These are phyloP conservation scores for Prietella phreatophila DNA, from an alignment of 2,113 vertebrate genomes.

Conservation along the genomic window DNA sequence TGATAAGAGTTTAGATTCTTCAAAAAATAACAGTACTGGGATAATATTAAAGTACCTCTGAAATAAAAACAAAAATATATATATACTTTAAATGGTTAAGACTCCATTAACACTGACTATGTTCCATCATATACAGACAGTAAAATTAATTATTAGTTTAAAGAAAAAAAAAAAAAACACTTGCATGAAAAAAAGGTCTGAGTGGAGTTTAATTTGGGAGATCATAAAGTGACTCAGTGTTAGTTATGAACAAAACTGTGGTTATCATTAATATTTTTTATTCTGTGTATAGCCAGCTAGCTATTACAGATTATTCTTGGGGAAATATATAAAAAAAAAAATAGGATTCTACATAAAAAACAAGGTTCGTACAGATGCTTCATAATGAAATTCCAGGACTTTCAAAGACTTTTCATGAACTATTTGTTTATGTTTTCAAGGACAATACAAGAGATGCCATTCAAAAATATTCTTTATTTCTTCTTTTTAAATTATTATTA, in stretches of 20 bases:
- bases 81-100: neutral
- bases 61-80: neutral
- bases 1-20: neutral
- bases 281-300: neutral
- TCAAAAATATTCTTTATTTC: too few relatives aligned
- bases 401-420: too few relatives aligned
- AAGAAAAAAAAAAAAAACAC: neutral
- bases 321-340: too few relatives aligned
- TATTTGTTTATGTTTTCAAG: too few relatives aligned
- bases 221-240: neutral
- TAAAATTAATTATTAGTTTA: neutral
- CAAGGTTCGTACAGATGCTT: too few relatives aligned
- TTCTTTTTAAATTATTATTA: too few relatives aligned
- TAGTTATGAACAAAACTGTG: neutral
- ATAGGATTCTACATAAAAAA: neutral
- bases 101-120: neutral
- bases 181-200: neutral
- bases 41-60: conserved; percentile 18
- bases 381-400: too few relatives aligned
- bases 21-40: neutral
- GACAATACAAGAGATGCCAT: too few relatives aligned
- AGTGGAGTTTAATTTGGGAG: neutral
- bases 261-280: neutral
- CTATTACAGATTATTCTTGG: neutral
- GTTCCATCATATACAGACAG: neutral